Conservation (phyloP, 2,113 vertebrate genomes). For the Tychaedon coryphoeus region DNA sequence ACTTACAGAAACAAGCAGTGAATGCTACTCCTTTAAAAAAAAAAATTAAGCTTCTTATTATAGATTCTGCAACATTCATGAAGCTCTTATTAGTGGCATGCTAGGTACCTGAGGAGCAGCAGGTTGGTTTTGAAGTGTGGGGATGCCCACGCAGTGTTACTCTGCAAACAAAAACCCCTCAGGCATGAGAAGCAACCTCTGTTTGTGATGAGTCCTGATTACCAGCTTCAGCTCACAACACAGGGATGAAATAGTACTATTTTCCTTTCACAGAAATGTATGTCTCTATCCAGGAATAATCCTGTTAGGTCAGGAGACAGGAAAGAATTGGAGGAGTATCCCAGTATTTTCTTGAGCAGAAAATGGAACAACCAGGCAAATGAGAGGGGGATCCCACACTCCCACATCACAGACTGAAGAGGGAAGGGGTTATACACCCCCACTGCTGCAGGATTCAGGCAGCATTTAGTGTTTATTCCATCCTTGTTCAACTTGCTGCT, state of each 20-base stretch:
- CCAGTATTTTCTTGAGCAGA: not conserved
- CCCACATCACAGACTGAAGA: not conserved
- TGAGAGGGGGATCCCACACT: not conserved
- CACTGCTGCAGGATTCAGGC: not conserved
- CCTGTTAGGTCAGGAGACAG: not conserved
- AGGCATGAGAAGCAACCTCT: not conserved
- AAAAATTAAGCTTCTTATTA: not conserved
- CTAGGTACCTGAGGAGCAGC: not conserved
- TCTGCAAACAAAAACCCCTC: not conserved
- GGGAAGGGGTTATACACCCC: not conserved
- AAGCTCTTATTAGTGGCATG: not conserved
- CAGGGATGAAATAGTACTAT: not conserved
- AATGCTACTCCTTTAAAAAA: not conserved
- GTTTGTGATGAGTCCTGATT: not conserved
- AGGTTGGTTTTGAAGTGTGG: conserved; percentile 24
- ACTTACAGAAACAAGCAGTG: not conserved
- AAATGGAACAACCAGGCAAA: not conserved
- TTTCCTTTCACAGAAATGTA: not conserved
- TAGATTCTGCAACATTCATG: not conserved
- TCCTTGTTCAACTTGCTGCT: not conserved
- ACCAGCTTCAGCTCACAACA: not conserved
- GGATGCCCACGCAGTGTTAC: not conserved
- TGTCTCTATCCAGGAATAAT: not conserved
- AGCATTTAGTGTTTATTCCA: not conserved
- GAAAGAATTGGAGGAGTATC: not conserved